Base-by-base conservation (phyloP, 1,140 invertebrate genomes). In the Nilaparvata lugens region DNA sequence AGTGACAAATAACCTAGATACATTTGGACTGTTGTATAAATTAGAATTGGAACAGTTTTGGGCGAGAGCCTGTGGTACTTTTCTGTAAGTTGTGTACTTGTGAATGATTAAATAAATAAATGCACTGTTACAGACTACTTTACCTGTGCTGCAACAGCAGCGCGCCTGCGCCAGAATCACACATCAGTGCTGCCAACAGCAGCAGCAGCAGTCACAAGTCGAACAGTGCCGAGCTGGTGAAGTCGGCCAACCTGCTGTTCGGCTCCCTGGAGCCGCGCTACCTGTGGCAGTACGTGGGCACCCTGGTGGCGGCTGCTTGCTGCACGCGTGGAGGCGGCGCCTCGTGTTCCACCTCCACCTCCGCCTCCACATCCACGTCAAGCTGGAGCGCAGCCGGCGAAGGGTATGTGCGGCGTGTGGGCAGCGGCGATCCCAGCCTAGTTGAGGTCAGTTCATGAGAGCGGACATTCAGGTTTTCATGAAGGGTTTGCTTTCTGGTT, bases 231-330 rank as follows among this genome's bases (percentile, higher is more conserved):
- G 82, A 86, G 69, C 78, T 93, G 4, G 75, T 88, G 4, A 93
- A 93, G 75, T 90, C 87, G 13, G 90, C 89, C 0, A 95, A 93
- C 73, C 74, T 94, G 23, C 71, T 96, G 16, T 91, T 96, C 69
- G 85, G 87, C 28, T 88, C 89, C 1, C 78, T 95, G 52, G 90
- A 95, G 68, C 84, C 88, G 1, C 85, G 84, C 52, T 95, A 91
- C 69, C 84, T 95, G 51, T 95, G 93, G 93, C 81, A 85, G 62
- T 93, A 89, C 70, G 81, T 89, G 60, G 87, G 84, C 2, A 78
- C 80, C 48, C 73, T 87, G 57, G 90, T 88, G 70, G 78, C 83
- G 53, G 78, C 79, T 60, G 81, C 85, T 11, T 87, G 84, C 68
- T n/a, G n/a, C n/a, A 9, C 31, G 31, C 31, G 2, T 35, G 31